Base-by-base conservation (phyloP, 1,140 invertebrate genomes). In the Trialeurodes vaporariorum region DNA sequence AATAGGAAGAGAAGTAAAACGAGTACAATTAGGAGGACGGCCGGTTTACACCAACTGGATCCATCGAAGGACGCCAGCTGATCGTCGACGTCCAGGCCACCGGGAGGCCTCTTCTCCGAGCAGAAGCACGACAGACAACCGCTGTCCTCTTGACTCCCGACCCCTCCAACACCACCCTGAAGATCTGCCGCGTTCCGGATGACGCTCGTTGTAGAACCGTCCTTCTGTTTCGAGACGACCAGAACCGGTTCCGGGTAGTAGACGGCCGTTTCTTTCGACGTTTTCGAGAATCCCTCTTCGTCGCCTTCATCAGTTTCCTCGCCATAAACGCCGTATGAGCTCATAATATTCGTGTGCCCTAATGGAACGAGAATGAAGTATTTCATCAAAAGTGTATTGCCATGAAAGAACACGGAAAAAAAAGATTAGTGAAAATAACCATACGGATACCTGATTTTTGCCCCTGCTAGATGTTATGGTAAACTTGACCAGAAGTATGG, bases 1-100 rank as follows among this genome's bases (percentile, higher is more conserved):
- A 84, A 83, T 64, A 83, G 77, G 27, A 84, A 77, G 63, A 84
- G 76, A 24, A 84, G 76, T 0, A 84, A 75, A 17, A 82, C 77
- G 23, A 84, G 73, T 9, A 83, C 75, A 17, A 83, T 75, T 2
- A 83, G 73, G 22, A 84, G 71, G 67, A 83, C 80, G 0, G 81
- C 81, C 0, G 81, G 82, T 64, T 79, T 77, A 72, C 81, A 82
- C 79, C 82, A 83, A 22, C 78, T 49, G 59, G 61, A 59, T 58
- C 25, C n/a, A 22, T 70, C 40, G 23, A 61, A 25, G 12, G 64
- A 58, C 21, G 59, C 61, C 34, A 49, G 5, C 34, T 49, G 34
- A 21, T 63, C 61, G 23, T 61, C 59, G 2, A 58, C 66, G 25
- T 27, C 59, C 21, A 64, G 23, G 1, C 63, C 40, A n/a, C n/a